Conservation (phyloP, 2,888 invertebrate species). For the Ophion ellenae region DNA sequence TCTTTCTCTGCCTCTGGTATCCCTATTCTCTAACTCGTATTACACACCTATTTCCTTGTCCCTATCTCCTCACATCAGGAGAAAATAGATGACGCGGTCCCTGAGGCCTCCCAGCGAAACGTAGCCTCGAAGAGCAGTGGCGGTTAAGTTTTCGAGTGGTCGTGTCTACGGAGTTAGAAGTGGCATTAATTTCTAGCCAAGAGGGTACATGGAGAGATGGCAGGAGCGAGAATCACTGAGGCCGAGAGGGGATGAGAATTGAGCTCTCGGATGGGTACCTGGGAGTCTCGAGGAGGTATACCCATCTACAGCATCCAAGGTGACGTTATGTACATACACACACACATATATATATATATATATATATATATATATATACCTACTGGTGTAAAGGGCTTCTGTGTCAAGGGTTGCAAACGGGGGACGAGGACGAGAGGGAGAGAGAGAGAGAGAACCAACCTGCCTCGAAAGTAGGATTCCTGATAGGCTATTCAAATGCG, state of each 20-base stretch:
- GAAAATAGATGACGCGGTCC: constrained; percentile 78
- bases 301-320: constrained; percentile 26
- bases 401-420: constrained; percentile 18
- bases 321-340: no score
- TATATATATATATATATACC: constrained; percentile 13
- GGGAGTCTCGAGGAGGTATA: constrained; percentile 49
- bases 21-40: constrained; percentile 43
- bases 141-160: constrained; percentile 76
- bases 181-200: constrained; percentile 76
- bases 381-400: constrained; percentile 44
- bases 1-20: constrained; percentile 12
- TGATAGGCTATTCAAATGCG: constrained; percentile 45
- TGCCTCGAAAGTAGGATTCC: constrained; percentile 46
- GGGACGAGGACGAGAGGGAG: constrained; percentile 6
- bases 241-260: constrained; percentile 54
- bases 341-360: constrained; percentile 14
- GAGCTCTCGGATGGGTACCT: constrained; percentile 59
- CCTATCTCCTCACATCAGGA: constrained; percentile 59
- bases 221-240: constrained; percentile 34
- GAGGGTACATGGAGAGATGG: constrained; percentile 43
- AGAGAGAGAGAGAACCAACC: constrained; percentile 52
- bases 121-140: constrained; percentile 63
- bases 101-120: constrained; percentile 60
- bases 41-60: constrained; percentile 49
- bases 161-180: constrained; percentile 76